phyloP scores from a whole-genome alignment of 2,113 vertebrate genomes.

The Caranx melampygus region DNA sequence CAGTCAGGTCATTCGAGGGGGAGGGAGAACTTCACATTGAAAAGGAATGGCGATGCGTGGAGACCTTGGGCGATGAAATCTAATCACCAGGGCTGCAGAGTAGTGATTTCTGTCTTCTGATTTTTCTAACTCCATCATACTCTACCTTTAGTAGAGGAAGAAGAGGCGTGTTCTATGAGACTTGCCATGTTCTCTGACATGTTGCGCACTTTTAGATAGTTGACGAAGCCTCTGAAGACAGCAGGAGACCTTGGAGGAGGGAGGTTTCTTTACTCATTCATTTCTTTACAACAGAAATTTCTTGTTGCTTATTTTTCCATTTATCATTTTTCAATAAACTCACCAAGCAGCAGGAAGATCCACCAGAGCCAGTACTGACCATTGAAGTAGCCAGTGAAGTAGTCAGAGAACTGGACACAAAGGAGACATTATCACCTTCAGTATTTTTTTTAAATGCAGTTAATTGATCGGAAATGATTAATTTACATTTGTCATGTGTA shows the following conservation, averaged over 20 bases:
- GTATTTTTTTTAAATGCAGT: background rate
- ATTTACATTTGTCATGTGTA: no score
- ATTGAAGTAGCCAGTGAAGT: conserved; percentile 99
- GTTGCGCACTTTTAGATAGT: conserved; percentile 98
- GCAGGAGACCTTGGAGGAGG: conserved; percentile 87
- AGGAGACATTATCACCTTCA: background rate
- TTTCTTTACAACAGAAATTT: background rate
- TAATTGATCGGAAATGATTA: background rate
- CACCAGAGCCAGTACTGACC: conserved; percentile 99
- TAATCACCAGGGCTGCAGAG: conserved; percentile 1
- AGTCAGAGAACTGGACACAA: conserved; percentile 94
- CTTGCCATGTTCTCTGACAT: conserved; percentile 98
- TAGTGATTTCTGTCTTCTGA: background rate
- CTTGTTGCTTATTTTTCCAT: no score
- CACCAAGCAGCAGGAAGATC: conserved; percentile 99
- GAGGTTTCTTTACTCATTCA: background rate
- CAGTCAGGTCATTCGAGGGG: conserved; percentile 81
- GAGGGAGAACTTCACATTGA: conserved; percentile 88
- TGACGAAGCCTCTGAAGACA: conserved; percentile 98
- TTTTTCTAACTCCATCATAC: background rate
- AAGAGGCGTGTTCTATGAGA: conserved; percentile 96
- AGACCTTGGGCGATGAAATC: conserved; percentile 79
- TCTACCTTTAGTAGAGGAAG: conserved; percentile 92
- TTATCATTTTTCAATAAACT: conserved; percentile 62
- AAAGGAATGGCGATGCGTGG: conserved; percentile 87